A percentile compares a stretch with the other conserved stretches of the same genome.
Conservation (phyloP, 2,888 invertebrate species). For the Caradrina clavipalpis region DNA sequence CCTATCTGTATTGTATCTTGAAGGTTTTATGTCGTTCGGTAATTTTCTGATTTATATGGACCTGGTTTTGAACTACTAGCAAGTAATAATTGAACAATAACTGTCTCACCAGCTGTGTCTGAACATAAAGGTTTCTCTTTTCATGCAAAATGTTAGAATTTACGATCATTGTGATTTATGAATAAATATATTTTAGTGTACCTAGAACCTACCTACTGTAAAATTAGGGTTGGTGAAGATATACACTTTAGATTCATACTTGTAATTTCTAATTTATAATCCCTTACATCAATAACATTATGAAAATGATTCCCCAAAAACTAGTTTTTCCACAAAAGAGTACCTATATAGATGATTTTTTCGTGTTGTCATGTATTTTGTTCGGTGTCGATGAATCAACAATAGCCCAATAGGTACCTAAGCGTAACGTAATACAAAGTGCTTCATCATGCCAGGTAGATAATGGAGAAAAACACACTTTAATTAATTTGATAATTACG, state of each 20-base stretch:
- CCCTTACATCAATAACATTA: neutral
- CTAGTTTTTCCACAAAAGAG: neutral
- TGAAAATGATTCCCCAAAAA: neutral
- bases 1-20: constrained; percentile 4
- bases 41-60: constrained; percentile 13
- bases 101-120: constrained; percentile 14
- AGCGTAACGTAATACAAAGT: constrained; percentile 6
- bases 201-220: neutral
- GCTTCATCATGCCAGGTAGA: constrained; percentile 20
- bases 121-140: constrained; percentile 12
- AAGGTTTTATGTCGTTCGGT: constrained; percentile 15
- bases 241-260: too few species aligned
- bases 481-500: constrained; percentile 22
- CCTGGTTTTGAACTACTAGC: constrained; percentile 4
- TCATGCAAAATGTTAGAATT: constrained; percentile 24
- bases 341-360: constrained; percentile 7
- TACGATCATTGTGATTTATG: constrained; percentile 6
- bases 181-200: constrained; percentile 4
- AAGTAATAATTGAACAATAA: constrained; percentile 23
- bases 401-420: constrained; percentile 1
- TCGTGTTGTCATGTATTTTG: neutral
- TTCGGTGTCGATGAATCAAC: constrained; percentile 8
- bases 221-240: too few species aligned
- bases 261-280: too few species aligned
- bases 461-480: constrained; percentile 26